phyloP scores from a whole-genome alignment of 1,140 invertebrate species.

The Drosophila repletoides region DNA sequence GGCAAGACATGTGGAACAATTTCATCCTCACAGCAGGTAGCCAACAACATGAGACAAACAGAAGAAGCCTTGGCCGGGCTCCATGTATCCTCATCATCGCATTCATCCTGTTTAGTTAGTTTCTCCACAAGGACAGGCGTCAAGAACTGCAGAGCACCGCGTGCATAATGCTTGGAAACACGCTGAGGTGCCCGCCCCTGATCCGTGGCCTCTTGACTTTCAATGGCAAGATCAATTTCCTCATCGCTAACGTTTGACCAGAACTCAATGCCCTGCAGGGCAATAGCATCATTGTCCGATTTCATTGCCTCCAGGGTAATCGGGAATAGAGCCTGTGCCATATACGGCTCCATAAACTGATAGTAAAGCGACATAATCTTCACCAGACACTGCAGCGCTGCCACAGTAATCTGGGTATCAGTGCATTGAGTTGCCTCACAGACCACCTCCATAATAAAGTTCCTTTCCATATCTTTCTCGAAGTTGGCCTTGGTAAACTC shows the following conservation, averaged over 20 bases:
- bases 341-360: slow-evolving; percentile 99
- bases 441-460: slow-evolving; percentile 99
- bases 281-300: slow-evolving; percentile 96
- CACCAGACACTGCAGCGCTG: slow-evolving; percentile 98
- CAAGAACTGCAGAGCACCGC: slow-evolving; percentile 97
- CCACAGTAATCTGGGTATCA: slow-evolving; percentile 95
- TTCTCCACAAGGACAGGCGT: slow-evolving; percentile 97
- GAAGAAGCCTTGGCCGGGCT: slow-evolving; percentile 99
- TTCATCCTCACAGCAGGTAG: slow-evolving; percentile 98
- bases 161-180: slow-evolving; percentile 96
- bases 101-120: slow-evolving; percentile 96
- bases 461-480: slow-evolving; percentile 97
- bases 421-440: slow-evolving; percentile 94
- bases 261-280: slow-evolving; percentile 99
- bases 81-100: slow-evolving; percentile 99
- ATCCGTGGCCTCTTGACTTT: slow-evolving; percentile 96
- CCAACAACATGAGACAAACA: slow-evolving; percentile 99
- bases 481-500: slow-evolving; percentile 99
- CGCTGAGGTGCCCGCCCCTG: slow-evolving; percentile 94
- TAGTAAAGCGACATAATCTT: slow-evolving; percentile 99
- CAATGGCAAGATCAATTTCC: slow-evolving; percentile 98
- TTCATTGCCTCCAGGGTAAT: slow-evolving; percentile 99
- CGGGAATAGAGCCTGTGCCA: slow-evolving; percentile 98
- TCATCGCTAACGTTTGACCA: slow-evolving; percentile 99
- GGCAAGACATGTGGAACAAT: slow-evolving; percentile 98